Percentiles rank a stretch among this genome's conserved stretches.
Evolutionary conservation across 2,797 vertebrate species (phyloP).

Genomic region (Malurus splendens): DNA sequence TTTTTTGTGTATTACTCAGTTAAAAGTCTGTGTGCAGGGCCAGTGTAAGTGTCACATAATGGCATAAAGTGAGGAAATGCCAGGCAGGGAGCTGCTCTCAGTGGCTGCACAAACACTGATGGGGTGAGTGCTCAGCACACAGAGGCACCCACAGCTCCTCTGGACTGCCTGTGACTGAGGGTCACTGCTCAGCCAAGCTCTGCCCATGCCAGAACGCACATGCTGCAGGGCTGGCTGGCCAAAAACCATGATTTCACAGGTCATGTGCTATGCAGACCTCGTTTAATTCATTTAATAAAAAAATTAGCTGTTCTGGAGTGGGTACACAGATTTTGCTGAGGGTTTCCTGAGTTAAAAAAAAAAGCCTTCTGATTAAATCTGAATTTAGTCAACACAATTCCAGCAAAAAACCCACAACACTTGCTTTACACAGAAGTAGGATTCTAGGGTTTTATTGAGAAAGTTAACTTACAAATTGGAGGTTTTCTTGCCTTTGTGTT

Average conservation of each 20-base stretch:
- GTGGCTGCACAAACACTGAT: background rate
- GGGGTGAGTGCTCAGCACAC: background rate
- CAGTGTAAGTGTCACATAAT: background rate
- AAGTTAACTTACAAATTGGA: background rate
- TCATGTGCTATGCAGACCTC: background rate
- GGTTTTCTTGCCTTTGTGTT: background rate
- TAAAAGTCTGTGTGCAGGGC: background rate
- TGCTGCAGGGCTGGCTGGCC: background rate
- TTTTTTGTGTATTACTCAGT: background rate
- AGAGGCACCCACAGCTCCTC: accelerated
- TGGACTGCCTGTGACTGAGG: background rate
- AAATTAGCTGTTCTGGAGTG: background rate
- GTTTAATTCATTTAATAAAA: background rate
- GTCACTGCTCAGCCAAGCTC: background rate
- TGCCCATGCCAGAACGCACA: background rate
- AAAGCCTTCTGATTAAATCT: background rate
- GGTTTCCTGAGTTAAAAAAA: background rate
- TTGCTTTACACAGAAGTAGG: background rate
- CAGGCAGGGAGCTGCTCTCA: background rate
- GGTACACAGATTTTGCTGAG: background rate
- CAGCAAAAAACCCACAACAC: background rate
- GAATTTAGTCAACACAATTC: background rate
- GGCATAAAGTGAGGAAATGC: background rate
- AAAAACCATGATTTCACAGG: background rate
- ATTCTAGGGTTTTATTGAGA: background rate